phyloP scores from a whole-genome alignment of 2,113 vertebrate genomes.

The Lichenostomus cassidix region DNA sequence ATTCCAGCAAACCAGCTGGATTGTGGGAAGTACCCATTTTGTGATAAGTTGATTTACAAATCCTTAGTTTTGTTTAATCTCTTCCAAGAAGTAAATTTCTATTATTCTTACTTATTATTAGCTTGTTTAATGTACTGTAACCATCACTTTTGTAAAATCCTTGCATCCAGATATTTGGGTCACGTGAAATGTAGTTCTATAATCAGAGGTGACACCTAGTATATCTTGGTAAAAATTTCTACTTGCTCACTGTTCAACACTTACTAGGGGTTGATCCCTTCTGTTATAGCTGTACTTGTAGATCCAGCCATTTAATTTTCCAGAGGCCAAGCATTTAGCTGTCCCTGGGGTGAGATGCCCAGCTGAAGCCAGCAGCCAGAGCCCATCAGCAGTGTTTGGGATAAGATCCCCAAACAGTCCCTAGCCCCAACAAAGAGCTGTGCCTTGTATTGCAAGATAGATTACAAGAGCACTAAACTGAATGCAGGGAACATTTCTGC shows the following conservation, averaged over 20 bases:
- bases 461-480: background rate
- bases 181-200: background rate
- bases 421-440: background rate
- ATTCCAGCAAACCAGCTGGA: background rate
- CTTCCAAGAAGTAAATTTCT: background rate
- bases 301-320: background rate
- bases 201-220: background rate
- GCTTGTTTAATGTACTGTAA: background rate
- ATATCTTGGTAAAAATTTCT: background rate
- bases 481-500: background rate
- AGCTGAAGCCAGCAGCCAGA: background rate
- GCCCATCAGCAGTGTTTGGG: rapidly evolving
- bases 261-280: background rate
- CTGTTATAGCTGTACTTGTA: background rate
- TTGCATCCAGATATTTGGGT: background rate
- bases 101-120: background rate
- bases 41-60: background rate
- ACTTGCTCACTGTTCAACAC: background rate
- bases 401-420: background rate
- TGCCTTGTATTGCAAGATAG: background rate
- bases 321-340: background rate
- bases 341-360: background rate
- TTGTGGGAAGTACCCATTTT: background rate
- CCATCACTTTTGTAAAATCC: background rate
- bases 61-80: background rate